phyloP scores from a whole-genome alignment of 2,113 vertebrate species.

The Pimephales promelas region DNA sequence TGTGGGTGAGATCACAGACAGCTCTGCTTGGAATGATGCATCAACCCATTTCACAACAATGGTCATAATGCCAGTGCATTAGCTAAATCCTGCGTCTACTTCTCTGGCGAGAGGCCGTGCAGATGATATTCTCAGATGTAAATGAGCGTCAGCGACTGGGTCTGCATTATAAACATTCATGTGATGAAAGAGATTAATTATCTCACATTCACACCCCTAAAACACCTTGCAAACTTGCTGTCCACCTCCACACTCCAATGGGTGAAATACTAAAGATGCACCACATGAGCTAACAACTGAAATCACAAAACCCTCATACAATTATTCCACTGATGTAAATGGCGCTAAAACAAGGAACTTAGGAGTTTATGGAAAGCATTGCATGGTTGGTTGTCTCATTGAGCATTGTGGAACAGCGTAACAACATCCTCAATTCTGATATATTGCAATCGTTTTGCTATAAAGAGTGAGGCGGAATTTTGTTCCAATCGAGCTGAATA shows the following conservation, averaged over 20 bases:
- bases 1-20: conserved; percentile 45
- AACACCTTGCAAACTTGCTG: neutral
- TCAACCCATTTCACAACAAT: conserved; percentile 55
- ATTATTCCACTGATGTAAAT: conserved; percentile 32
- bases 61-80: conserved; percentile 49
- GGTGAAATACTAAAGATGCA: neutral
- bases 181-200: neutral
- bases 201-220: conserved; percentile 5
- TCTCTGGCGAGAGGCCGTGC: no score
- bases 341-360: conserved; percentile 30
- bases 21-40: conserved; percentile 56
- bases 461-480: conserved; percentile 61
- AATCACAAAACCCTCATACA: neutral
- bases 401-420: conserved; percentile 56
- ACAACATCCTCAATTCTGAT: conserved; percentile 49
- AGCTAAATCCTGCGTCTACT: conserved; percentile 44
- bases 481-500: conserved; percentile 59
- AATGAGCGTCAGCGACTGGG: conserved; percentile 47
- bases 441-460: conserved; percentile 63
- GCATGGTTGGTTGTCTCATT: conserved; percentile 59
- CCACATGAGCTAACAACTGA: conserved; percentile 22
- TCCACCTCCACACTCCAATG: conserved; percentile 2
- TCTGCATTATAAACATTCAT: conserved; percentile 19
- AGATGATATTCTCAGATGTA: conserved; percentile 55
- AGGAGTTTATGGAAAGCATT: conserved; percentile 52